A percentile compares a stretch with the other conserved stretches of the same genome.
Conservation (phyloP, 2,113 vertebrate genomes). For the Tichodroma muraria region DNA sequence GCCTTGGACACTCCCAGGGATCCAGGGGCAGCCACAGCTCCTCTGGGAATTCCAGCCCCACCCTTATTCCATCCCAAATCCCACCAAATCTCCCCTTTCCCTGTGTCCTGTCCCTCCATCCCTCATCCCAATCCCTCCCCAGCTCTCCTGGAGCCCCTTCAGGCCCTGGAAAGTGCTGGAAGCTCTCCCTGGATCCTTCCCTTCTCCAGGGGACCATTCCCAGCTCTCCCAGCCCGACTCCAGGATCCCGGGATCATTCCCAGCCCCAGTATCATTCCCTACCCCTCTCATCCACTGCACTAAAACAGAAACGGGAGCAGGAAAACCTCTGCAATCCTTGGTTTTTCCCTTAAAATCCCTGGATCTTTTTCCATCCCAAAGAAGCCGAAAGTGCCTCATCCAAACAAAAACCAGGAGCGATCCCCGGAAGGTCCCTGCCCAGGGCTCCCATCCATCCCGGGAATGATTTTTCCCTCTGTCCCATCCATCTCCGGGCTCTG, state of each 20-base stretch:
- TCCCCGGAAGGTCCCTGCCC: background rate
- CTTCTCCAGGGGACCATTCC: no score
- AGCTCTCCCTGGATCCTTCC: background rate
- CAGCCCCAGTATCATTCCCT: background rate
- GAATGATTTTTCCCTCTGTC: background rate
- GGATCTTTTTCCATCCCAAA: background rate
- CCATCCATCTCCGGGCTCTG: background rate
- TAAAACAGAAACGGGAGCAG: background rate
- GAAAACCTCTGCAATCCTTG: background rate
- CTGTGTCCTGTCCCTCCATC: no score
- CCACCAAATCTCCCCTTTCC: no score
- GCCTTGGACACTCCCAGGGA: no score
- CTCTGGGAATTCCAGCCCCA: no score
- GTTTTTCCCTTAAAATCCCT: accelerated
- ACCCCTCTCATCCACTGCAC: background rate
- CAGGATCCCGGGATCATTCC: background rate
- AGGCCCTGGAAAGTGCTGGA: background rate
- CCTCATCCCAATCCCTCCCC: no score
- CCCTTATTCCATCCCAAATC: no score
- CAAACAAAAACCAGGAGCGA: no score
- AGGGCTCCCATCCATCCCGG: background rate
- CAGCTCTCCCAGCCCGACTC: background rate
- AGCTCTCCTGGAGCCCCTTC: no score
- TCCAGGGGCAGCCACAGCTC: no score
- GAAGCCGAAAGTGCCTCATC: background rate